Conservation (phyloP, 2,113 vertebrate species). For the Ailurus styani region DNA sequence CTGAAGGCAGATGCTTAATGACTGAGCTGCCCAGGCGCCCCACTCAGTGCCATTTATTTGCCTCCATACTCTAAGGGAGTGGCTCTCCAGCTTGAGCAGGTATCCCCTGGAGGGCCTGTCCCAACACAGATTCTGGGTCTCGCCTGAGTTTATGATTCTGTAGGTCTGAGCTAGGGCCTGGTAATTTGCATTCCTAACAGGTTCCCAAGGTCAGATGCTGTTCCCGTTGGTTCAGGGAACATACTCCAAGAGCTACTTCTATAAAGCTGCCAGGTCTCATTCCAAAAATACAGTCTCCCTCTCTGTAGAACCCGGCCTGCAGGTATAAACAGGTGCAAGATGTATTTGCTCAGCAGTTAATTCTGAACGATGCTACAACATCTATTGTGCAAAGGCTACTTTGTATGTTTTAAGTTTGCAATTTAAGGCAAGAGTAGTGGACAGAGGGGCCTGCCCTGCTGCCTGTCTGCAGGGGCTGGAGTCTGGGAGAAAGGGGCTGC, state of each 20-base stretch:
- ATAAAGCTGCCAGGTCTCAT: background rate
- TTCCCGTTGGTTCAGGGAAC: background rate
- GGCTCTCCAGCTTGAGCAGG: background rate
- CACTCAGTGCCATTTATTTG: background rate
- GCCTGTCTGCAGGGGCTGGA: background rate
- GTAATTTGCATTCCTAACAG: conserved; percentile 24
- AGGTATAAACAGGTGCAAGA: background rate
- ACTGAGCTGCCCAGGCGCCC: no score
- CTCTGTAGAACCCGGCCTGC: background rate
- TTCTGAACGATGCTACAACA: conserved; percentile 1
- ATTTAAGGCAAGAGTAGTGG: background rate
- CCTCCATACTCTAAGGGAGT: background rate
- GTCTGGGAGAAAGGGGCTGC: background rate
- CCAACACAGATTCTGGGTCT: background rate
- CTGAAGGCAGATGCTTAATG: no score
- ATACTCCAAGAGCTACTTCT: background rate
- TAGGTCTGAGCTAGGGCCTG: background rate
- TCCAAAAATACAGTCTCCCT: background rate
- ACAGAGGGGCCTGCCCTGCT: background rate
- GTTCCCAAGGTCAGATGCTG: background rate
- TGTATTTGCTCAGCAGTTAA: conserved; percentile 32
- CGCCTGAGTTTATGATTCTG: background rate
- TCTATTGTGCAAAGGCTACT: background rate
- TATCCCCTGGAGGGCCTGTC: background rate
- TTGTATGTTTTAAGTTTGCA: background rate